Evolutionary conservation across 2,888 invertebrate genomes (phyloP).

Genomic region (Folsomia manolachei): DNA sequence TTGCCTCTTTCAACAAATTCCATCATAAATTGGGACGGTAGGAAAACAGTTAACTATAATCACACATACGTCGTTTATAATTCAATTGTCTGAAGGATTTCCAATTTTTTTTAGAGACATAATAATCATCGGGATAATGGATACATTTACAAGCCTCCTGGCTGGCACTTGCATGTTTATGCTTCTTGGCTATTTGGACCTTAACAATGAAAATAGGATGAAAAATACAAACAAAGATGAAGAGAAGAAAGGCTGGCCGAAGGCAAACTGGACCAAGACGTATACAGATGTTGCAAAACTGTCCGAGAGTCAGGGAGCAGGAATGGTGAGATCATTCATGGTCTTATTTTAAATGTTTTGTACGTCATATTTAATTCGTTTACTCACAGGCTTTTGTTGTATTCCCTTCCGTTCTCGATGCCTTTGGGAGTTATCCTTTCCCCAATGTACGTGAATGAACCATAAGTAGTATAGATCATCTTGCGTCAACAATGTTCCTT

Average conservation of each 20-base stretch:
- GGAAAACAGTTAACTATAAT: too few species aligned
- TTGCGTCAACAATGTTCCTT: background rate
- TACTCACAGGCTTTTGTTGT: slow-evolving; percentile 19
- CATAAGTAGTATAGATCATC: background rate
- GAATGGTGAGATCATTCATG: too few species aligned
- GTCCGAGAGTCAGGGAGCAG: background rate
- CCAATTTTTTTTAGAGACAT: slow-evolving; percentile 16
- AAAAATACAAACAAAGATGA: background rate
- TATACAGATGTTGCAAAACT: background rate
- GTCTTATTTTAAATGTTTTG: too few species aligned
- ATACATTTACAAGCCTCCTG: slow-evolving; percentile 19
- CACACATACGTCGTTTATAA: too few species aligned
- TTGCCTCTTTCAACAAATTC: slow-evolving; percentile 72
- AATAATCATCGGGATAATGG: slow-evolving; percentile 19
- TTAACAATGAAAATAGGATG: background rate
- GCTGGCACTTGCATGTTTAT: slow-evolving; percentile 17
- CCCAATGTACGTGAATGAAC: slow-evolving; percentile 9
- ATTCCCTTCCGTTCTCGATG: slow-evolving; percentile 9
- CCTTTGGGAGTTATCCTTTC: slow-evolving; percentile 3
- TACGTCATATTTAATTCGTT: too few species aligned
- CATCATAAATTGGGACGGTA: slow-evolving; percentile 68
- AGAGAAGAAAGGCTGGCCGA: too few species aligned
- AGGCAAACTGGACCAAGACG: background rate
- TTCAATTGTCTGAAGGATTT: too few species aligned
- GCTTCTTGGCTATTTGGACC: slow-evolving; percentile 1